Evolutionary conservation across 2,888 invertebrate species (phyloP).

Genomic region (Tenthredo livida): DNA sequence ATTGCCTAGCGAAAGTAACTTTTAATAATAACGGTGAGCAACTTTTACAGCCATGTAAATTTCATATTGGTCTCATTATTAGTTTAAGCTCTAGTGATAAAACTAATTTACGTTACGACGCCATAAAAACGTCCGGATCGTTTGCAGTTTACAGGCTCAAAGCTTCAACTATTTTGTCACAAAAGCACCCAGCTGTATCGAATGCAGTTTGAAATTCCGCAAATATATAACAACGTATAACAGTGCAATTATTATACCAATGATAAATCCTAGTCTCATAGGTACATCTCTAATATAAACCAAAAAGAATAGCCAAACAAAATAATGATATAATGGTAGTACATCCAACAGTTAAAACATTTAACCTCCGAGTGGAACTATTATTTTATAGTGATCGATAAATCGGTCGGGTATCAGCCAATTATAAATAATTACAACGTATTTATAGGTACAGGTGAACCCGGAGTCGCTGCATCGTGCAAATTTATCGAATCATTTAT

Average conservation of each 20-base stretch:
- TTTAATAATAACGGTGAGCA: slow-evolving; percentile 26
- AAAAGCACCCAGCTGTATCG: neutral
- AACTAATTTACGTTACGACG: slow-evolving; percentile 49
- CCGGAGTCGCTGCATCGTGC: slow-evolving; percentile 13
- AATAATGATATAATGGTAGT: slow-evolving; percentile 2
- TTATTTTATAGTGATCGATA: slow-evolving; percentile 23
- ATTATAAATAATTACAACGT: slow-evolving; percentile 47
- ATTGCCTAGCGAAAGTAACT: neutral
- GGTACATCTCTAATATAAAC: neutral
- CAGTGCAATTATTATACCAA: neutral
- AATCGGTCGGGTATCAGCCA: slow-evolving; percentile 39
- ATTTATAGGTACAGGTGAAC: slow-evolving; percentile 44
- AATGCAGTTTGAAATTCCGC: neutral
- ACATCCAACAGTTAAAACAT: slow-evolving; percentile 14
- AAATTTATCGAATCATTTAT: slow-evolving; percentile 45
- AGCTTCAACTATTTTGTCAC: slow-evolving; percentile 43
- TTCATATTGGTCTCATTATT: slow-evolving; percentile 51
- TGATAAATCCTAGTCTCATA: slow-evolving; percentile 3
- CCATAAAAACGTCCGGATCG: slow-evolving; percentile 39
- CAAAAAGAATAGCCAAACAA: neutral
- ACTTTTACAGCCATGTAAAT: slow-evolving; percentile 38
- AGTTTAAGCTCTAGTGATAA: slow-evolving; percentile 45
- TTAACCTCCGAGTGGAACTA: slow-evolving; percentile 40
- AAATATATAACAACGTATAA: neutral
- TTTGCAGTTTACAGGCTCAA: slow-evolving; percentile 33